Conservation (phyloP, 2,797 vertebrate species). For the Orientallactaga sibirica region DNA sequence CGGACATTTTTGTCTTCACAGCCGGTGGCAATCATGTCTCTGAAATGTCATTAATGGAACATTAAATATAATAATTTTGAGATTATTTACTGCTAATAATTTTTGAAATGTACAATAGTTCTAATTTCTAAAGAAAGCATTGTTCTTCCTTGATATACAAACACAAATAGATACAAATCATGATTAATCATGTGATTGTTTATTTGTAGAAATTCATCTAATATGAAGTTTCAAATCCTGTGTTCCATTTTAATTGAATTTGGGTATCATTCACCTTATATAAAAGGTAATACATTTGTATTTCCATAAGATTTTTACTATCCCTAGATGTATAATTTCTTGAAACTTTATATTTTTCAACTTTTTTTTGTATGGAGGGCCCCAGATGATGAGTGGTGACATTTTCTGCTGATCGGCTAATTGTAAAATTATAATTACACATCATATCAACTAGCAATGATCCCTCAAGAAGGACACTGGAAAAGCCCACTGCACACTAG, state of each 20-base stretch:
- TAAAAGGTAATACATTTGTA: neutral
- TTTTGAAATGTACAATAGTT: neutral
- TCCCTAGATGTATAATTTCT: neutral
- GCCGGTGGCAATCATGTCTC: slow-evolving; percentile 99
- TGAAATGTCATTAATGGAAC: slow-evolving; percentile 80
- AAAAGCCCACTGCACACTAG: neutral
- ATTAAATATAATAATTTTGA: neutral
- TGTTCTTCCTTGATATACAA: neutral
- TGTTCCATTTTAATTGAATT: neutral
- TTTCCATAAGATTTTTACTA: neutral
- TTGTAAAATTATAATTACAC: neutral
- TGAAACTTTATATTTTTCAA: neutral
- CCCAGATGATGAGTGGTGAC: neutral
- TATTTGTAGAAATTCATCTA: neutral
- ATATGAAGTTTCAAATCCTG: neutral
- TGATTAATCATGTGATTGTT: neutral
- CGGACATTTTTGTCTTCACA: slow-evolving; percentile 98
- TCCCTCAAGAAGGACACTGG: neutral
- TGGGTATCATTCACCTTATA: neutral
- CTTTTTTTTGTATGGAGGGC: neutral
- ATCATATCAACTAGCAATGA: neutral
- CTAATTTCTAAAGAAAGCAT: neutral
- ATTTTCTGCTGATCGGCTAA: neutral
- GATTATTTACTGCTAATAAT: neutral
- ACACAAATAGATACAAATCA: neutral